Conservation (phyloP, 2,797 vertebrate genomes). For the Pelodytes ibericus region DNA sequence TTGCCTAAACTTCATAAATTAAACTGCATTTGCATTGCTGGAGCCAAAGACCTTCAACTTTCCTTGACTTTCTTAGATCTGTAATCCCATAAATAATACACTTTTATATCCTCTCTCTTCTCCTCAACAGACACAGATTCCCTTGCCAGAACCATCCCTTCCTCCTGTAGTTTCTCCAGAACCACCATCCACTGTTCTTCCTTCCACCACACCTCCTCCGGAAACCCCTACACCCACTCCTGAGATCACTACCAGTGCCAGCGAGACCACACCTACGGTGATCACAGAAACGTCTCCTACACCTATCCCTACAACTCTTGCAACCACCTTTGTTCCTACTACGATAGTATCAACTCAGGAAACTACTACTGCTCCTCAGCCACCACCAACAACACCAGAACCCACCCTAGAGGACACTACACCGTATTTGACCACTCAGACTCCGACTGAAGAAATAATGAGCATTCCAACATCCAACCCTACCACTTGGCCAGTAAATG, state of each 20-base stretch:
- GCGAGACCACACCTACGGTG: conserved; percentile 67
- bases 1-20: too few relatives aligned
- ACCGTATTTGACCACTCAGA: conserved; percentile 59
- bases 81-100: too few relatives aligned
- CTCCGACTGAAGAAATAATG: conserved; percentile 65
- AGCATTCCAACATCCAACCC: conserved; percentile 55
- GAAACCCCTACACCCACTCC: conserved; percentile 20
- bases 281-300: conserved; percentile 53
- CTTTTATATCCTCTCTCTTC: conserved; percentile 40
- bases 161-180: conserved; percentile 64
- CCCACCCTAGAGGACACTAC: conserved; percentile 57
- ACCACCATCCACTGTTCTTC: conserved; percentile 47
- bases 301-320: conserved; percentile 31
- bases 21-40: too few relatives aligned
- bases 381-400: conserved; percentile 59
- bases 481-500: conserved; percentile 39
- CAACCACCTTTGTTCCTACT: conserved; percentile 34
- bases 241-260: conserved; percentile 60
- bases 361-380: conserved; percentile 56
- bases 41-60: too few relatives aligned
- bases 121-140: conserved; percentile 61
- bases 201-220: conserved; percentile 8
- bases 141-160: conserved; percentile 60
- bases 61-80: too few relatives aligned
- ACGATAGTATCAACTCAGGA: conserved; percentile 59